phyloP scores from a whole-genome alignment of 2,888 invertebrate genomes.

The Drosophila birchii region DNA sequence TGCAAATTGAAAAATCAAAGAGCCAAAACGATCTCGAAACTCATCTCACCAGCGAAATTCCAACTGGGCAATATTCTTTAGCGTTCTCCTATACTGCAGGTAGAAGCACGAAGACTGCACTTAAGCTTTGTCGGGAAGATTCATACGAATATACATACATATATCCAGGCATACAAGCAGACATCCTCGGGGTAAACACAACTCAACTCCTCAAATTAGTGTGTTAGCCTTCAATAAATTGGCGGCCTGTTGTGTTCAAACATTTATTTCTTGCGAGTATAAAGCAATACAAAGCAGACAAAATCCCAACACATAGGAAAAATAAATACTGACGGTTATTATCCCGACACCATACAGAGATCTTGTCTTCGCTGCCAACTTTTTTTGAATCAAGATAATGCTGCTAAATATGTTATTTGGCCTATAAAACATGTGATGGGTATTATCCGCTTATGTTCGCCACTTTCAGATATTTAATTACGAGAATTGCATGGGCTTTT shows the following conservation, averaged over 20 bases:
- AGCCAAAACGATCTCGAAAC: not conserved
- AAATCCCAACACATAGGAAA: constrained; percentile 61
- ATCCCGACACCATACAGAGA: constrained; percentile 54
- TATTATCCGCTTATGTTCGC: constrained; percentile 55
- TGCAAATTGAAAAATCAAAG: too few species aligned
- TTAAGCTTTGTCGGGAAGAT: constrained; percentile 48
- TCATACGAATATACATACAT: constrained; percentile 28
- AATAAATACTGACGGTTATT: constrained; percentile 60
- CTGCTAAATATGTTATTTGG: constrained; percentile 75
- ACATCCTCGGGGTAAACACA: constrained; percentile 77
- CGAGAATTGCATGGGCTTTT: constrained; percentile 2
- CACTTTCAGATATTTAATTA: constrained; percentile 34
- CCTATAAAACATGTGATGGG: constrained; percentile 26
- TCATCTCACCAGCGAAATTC: constrained; percentile 35
- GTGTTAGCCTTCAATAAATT: constrained; percentile 76
- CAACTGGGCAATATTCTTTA: constrained; percentile 56
- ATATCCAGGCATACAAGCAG: constrained; percentile 20
- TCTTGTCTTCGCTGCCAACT: constrained; percentile 42
- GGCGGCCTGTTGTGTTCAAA: constrained; percentile 56
- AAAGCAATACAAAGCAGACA: constrained; percentile 67
- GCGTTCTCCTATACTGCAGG: constrained; percentile 46
- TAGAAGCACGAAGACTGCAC: constrained; percentile 56
- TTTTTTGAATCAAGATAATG: constrained; percentile 54
- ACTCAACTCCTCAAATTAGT: constrained; percentile 83
- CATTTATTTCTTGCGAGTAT: constrained; percentile 73